Evolutionary conservation across 2,888 invertebrate genomes (phyloP).

Genomic region (Polydrusus tereticollis): DNA sequence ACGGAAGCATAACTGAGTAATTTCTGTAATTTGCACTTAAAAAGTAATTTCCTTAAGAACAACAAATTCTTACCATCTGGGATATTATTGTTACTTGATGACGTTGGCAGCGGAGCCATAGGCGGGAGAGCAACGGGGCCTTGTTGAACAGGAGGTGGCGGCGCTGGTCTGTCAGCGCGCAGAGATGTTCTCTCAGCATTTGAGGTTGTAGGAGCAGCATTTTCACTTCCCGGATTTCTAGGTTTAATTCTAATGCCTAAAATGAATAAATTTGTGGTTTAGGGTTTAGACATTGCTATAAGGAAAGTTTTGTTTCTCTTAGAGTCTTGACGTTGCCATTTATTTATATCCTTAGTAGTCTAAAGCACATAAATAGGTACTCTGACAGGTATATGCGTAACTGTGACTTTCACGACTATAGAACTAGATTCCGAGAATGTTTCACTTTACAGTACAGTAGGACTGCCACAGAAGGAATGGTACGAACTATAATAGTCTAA

Average conservation of each 20-base stretch:
- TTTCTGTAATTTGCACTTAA: background rate
- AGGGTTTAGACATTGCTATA: too few relatives aligned
- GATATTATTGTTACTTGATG: conserved; percentile 55
- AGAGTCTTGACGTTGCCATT: too few relatives aligned
- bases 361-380: too few relatives aligned
- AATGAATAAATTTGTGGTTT: conserved; percentile 7
- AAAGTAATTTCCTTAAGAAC: conserved; percentile 2
- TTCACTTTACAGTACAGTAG: too few relatives aligned
- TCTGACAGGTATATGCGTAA: too few relatives aligned
- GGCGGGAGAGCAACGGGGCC: conserved; percentile 10
- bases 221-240: conserved; percentile 72
- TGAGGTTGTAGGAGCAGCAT: conserved; percentile 62
- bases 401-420: too few relatives aligned
- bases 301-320: too few relatives aligned
- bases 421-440: too few relatives aligned
- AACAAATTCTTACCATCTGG: conserved; percentile 58
- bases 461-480: too few relatives aligned
- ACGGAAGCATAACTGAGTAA: background rate
- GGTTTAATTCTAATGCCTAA: conserved; percentile 78
- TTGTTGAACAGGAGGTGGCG: conserved; percentile 34
- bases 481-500: too few relatives aligned
- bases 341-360: too few relatives aligned
- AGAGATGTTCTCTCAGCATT: conserved; percentile 28
- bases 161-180: conserved; percentile 36
- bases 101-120: conserved; percentile 55